A percentile compares a stretch with the other conserved stretches of the same genome.
Conservation (phyloP, 2,113 vertebrate species). For the Hymenochirus boettgeri region DNA sequence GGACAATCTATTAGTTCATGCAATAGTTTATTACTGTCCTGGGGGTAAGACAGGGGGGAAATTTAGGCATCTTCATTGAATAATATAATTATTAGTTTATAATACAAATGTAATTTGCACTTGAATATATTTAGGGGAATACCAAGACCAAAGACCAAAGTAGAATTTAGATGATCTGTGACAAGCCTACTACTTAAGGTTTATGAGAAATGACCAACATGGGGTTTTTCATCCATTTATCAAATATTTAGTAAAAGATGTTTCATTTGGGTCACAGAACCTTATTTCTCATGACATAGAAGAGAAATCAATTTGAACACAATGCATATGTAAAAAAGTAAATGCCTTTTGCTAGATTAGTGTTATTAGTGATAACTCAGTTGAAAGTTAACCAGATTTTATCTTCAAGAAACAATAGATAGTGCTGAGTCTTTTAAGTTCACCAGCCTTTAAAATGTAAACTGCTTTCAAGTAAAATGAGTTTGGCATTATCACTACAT, state of each 20-base stretch:
- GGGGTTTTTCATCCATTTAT: too few relatives aligned
- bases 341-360: conserved; percentile 27
- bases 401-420: conserved; percentile 25
- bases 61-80: too few relatives aligned
- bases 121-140: too few relatives aligned
- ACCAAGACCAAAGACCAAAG: too few relatives aligned
- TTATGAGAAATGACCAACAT: too few relatives aligned
- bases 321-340: conserved; percentile 26
- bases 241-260: conserved; percentile 33
- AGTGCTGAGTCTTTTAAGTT: conserved; percentile 27
- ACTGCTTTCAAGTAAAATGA: conserved; percentile 28
- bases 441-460: conserved; percentile 25
- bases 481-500: background rate
- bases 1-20: too few relatives aligned
- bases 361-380: conserved; percentile 30
- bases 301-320: conserved; percentile 31
- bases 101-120: too few relatives aligned
- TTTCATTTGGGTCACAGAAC: conserved; percentile 4
- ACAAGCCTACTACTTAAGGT: too few relatives aligned
- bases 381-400: conserved; percentile 32
- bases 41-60: too few relatives aligned
- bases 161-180: too few relatives aligned
- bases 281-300: conserved; percentile 33
- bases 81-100: too few relatives aligned
- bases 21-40: too few relatives aligned